Percentiles rank a stretch among this genome's conserved stretches.
Conservation (phyloP, 2,888 invertebrate species). For the Thera britannica region DNA sequence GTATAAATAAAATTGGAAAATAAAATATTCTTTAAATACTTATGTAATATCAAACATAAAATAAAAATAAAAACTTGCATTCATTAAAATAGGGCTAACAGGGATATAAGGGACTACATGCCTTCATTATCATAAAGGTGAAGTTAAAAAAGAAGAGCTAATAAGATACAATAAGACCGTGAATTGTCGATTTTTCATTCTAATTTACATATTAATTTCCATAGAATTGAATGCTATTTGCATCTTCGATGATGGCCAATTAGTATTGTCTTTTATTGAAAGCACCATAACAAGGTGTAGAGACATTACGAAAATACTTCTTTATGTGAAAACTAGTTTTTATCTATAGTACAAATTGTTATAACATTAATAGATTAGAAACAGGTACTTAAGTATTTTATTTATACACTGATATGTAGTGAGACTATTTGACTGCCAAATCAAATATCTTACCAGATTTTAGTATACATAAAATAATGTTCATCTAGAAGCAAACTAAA, state of each 20-base stretch:
- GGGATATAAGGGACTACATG: not conserved
- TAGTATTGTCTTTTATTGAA: slow-evolving; percentile 17
- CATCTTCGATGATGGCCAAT: not conserved
- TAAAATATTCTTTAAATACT: slow-evolving; percentile 37
- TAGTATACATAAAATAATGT: slow-evolving; percentile 1
- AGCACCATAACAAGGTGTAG: slow-evolving; percentile 14
- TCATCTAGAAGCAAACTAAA: not conserved
- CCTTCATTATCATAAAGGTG: not conserved
- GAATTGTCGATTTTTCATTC: not conserved
- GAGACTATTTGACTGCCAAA: slow-evolving; percentile 14
- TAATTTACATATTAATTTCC: not conserved
- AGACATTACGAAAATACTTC: slow-evolving; percentile 11
- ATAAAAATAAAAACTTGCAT: not conserved
- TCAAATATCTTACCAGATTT: not conserved
- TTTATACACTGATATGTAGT: slow-evolving; percentile 39
- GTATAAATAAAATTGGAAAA: slow-evolving; percentile 49
- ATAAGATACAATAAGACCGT: not conserved
- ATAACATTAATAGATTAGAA: slow-evolving; percentile 23
- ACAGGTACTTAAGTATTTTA: slow-evolving; percentile 37
- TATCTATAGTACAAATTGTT: slow-evolving; percentile 15
- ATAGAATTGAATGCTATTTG: not conserved
- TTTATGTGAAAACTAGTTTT: slow-evolving; percentile 13
- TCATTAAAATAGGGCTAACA: not conserved
- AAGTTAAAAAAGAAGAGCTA: not conserved
- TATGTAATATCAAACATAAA: slow-evolving; percentile 34